These are phyloP conservation scores for Epicampocera succincta DNA, from an alignment of 2,888 invertebrate species.

Conservation along the genomic window DNA sequence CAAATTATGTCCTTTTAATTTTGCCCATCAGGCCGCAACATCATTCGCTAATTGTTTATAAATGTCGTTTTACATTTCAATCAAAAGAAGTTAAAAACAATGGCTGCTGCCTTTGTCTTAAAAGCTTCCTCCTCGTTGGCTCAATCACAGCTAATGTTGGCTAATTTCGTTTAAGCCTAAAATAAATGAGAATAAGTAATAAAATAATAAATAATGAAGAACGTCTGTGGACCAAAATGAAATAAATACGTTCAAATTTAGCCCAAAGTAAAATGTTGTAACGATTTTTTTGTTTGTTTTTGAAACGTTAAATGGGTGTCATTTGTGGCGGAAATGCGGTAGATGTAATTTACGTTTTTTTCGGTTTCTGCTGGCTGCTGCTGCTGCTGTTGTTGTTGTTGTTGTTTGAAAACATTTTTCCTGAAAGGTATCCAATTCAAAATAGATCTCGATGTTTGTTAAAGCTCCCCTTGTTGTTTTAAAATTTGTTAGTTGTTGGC, in stretches of 20 bases:
- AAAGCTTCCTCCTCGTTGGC: background rate
- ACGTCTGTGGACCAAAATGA: slow-evolving; percentile 58
- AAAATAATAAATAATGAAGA: slow-evolving; percentile 8
- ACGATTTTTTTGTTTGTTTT: slow-evolving; percentile 72
- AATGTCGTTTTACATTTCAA: slow-evolving; percentile 50
- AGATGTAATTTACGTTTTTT: slow-evolving; percentile 48
- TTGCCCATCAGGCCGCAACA: slow-evolving; percentile 44
- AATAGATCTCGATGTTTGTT: slow-evolving; percentile 31
- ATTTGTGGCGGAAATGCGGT: slow-evolving; percentile 80
- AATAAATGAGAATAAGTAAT: slow-evolving; percentile 32
- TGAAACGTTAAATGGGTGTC: slow-evolving; percentile 75
- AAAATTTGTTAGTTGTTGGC: slow-evolving; percentile 23
- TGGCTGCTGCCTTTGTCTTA: slow-evolving; percentile 11
- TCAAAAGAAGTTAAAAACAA: slow-evolving; percentile 55
- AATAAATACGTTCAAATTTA: slow-evolving; percentile 71
- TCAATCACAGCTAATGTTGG: slow-evolving; percentile 38
- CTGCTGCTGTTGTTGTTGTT: slow-evolving; percentile 18
- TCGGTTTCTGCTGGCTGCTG: slow-evolving; percentile 14
- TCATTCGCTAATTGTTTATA: slow-evolving; percentile 58
- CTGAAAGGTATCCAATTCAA: slow-evolving; percentile 64
- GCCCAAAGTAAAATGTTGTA: slow-evolving; percentile 76
- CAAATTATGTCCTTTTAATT: slow-evolving; percentile 40
- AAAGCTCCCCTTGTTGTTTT: slow-evolving; percentile 36
- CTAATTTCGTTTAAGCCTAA: slow-evolving; percentile 57
- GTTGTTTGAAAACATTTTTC: background rate